Evolutionary conservation across 2,113 vertebrate genomes (phyloP).

Genomic region (Apistogramma diplotaenia): DNA sequence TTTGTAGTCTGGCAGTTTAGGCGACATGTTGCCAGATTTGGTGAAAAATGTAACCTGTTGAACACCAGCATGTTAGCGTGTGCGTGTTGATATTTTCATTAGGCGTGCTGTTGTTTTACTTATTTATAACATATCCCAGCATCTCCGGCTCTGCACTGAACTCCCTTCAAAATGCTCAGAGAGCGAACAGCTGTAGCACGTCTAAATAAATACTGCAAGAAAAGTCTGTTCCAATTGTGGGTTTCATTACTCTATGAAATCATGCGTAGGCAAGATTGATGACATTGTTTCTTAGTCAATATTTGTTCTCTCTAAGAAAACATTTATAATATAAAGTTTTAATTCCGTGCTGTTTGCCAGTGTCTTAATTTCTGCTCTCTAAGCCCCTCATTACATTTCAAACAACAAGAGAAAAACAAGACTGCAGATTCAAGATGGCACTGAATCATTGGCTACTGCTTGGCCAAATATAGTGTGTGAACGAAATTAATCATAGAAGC

Average conservation of each 20-base stretch:
- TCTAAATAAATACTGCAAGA: neutral
- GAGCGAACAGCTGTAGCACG: neutral
- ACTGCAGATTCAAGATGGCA: neutral
- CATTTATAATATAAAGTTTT: neutral
- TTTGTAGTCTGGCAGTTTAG: too few relatives aligned
- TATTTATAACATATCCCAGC: too few relatives aligned
- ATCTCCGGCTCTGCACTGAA: neutral
- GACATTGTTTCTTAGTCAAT: neutral
- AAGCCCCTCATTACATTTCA: neutral
- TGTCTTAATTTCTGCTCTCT: neutral
- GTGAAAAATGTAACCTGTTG: too few relatives aligned
- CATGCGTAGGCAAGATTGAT: neutral
- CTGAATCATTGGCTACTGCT: conserved; percentile 13
- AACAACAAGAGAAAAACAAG: conserved; percentile 6
- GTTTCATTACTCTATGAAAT: neutral
- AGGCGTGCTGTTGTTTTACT: neutral
- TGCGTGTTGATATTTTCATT: neutral
- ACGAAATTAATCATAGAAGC: neutral
- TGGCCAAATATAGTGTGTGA: conserved; percentile 1
- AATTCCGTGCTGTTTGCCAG: neutral
- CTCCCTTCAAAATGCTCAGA: neutral
- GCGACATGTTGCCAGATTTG: too few relatives aligned
- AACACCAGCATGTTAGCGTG: neutral
- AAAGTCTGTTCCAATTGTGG: neutral
- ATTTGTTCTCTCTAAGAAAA: conserved; percentile 2